Conservation (phyloP, 1,140 invertebrate species). For the Dufourea novaeangliae region DNA sequence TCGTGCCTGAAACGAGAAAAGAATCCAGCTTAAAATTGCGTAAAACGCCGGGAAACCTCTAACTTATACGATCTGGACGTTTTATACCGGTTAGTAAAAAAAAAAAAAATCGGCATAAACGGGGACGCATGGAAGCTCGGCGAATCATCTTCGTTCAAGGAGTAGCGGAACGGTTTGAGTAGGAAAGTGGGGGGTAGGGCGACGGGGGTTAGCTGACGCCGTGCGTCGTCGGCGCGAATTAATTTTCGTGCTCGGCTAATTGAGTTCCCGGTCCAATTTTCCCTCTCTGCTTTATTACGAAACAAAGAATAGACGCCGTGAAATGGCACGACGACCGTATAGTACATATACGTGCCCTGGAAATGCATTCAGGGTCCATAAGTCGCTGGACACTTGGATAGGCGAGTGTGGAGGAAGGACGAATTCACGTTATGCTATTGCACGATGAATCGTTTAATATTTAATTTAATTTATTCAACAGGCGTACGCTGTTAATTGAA, state of each 20-base stretch:
- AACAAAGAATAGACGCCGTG: conserved; percentile 20
- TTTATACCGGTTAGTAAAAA: background rate
- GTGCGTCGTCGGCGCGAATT: conserved; percentile 17
- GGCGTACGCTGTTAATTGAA: too few relatives aligned
- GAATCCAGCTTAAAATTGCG: background rate
- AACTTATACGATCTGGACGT: background rate
- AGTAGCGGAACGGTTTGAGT: too few relatives aligned
- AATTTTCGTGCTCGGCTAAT: conserved; percentile 24
- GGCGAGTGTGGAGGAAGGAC: background rate
- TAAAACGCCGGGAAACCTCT: background rate
- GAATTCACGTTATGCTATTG: background rate
- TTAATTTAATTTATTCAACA: too few relatives aligned
- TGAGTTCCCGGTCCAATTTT: conserved; percentile 35
- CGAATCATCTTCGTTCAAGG: background rate
- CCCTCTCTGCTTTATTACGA: conserved; percentile 25
- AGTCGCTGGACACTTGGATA: background rate
- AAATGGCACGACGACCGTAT: background rate
- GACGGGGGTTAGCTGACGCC: background rate
- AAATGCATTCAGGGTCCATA: background rate
- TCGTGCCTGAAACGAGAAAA: background rate
- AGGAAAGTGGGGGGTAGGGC: too few relatives aligned
- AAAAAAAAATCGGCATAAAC: background rate
- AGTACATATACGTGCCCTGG: background rate
- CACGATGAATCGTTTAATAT: too few relatives aligned
- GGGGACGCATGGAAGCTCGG: background rate